Evolutionary conservation across 2,113 vertebrate species (phyloP), one percentile per base, ranked within the genome.

Genomic region (Dinomys branickii): DNA sequence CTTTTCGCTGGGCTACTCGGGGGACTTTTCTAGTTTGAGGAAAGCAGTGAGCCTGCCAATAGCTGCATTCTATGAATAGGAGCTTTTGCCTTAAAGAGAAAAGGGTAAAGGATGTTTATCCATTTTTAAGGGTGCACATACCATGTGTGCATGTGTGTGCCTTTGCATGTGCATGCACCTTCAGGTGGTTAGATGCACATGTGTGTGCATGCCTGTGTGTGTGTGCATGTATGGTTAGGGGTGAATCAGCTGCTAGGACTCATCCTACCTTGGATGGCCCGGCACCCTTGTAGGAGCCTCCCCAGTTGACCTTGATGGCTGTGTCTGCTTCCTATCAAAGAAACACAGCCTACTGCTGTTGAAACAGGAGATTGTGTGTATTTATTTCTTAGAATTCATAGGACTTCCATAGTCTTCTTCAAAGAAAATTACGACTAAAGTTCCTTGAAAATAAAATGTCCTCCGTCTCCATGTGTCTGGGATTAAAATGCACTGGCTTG

Each of bases 21-120:
- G 80, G 77, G 20, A 26, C 52, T 78, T 93, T 44, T 41, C 84
- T 38, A 11, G 6, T 56, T 52, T 0, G 3, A 69, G 50, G 73
- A 41, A 50, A 81, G 33, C 41, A 3, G 10, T 0, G 0, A 28
- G 14, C 20, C n/a, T 67, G 87, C 92, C 95, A 88, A 5, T 84
- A 11, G 95, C 87, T 69, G 50, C 19, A 59, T 44, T 94, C 88
- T 44, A 35, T 77, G 67, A 83, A 85, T 26, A 87, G 80, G 44
- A 50, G 20, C 5, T 33, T 54, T 96, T 69, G 65, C 38, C 13
- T 44, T 7, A 77, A 77, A 80, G 9, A 81, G 56, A n/a, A 26
- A n/a, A 90, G 19, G 10, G n/a, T 19, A 58, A 95, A 61, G 30
- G 59, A 13, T 16, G 2, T 8, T 22, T 30, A 67, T 3, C 41